These are phyloP conservation scores for Altica lythri DNA, from an alignment of 2,888 invertebrate species.

Conservation along the genomic window DNA sequence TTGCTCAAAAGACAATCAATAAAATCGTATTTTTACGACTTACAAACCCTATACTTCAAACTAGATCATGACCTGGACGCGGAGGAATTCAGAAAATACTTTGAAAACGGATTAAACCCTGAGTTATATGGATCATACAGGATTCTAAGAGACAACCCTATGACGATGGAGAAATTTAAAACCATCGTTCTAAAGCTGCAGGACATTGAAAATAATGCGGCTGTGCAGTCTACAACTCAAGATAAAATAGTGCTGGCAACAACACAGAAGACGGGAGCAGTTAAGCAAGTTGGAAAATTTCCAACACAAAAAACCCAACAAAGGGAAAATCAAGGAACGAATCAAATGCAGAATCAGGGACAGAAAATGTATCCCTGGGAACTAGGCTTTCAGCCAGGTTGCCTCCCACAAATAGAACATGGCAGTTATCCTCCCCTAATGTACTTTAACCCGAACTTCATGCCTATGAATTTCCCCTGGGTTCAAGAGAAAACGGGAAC, in stretches of 20 bases:
- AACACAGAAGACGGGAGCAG: not conserved
- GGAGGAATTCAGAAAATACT: slow-evolving; percentile 7
- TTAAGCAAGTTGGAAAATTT: not conserved
- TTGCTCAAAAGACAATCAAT: not conserved
- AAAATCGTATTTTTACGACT: not conserved
- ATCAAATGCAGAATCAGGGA: not conserved
- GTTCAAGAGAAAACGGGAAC: not conserved
- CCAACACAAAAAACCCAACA: not conserved
- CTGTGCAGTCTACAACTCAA: not conserved
- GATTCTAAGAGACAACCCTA: not conserved
- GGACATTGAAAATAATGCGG: not conserved
- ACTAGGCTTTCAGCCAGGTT: too few relatives aligned
- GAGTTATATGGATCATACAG: slow-evolving; percentile 4
- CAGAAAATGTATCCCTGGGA: not conserved
- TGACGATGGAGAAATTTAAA: slow-evolving; percentile 4
- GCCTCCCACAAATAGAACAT: not conserved
- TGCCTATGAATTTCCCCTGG: not conserved
- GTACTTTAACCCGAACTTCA: not conserved
- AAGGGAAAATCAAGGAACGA: not conserved
- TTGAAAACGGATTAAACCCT: slow-evolving; percentile 5
- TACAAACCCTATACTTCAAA: slow-evolving; percentile 5
- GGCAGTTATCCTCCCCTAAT: not conserved
- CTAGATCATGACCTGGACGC: not conserved
- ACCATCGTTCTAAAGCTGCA: not conserved
- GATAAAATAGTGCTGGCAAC: not conserved